phyloP scores from a whole-genome alignment of 2,797 vertebrate genomes.

The Apogon hyalosoma region DNA sequence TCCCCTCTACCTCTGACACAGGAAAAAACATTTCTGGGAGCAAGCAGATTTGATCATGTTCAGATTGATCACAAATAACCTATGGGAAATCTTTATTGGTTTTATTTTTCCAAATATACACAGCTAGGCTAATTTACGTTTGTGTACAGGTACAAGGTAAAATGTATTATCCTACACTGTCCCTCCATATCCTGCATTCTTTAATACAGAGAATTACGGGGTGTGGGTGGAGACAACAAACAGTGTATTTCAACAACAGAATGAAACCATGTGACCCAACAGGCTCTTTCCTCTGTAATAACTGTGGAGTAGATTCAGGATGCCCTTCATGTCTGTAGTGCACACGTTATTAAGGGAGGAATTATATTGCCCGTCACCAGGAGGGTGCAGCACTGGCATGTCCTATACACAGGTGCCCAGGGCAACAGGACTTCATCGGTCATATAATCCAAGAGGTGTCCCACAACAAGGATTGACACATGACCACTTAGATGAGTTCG shows the following conservation, averaged over 20 bases:
- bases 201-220: slow-evolving; percentile 57
- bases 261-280: slow-evolving; percentile 42
- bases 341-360: slow-evolving; percentile 40
- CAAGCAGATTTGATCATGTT: slow-evolving; percentile 33
- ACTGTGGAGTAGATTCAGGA: slow-evolving; percentile 40
- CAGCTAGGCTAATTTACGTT: slow-evolving; percentile 48
- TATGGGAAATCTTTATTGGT: slow-evolving; percentile 51
- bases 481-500: slow-evolving; percentile 44
- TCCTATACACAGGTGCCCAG: slow-evolving; percentile 52
- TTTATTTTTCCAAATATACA: slow-evolving; percentile 52
- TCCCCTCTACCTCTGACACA: slow-evolving; percentile 46
- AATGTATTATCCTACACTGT: slow-evolving; percentile 23
- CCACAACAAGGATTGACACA: slow-evolving; percentile 38
- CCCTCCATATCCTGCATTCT: slow-evolving; percentile 47
- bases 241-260: slow-evolving; percentile 46
- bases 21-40: slow-evolving; percentile 37
- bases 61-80: slow-evolving; percentile 39
- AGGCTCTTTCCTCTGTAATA: slow-evolving; percentile 31
- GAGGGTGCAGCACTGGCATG: slow-evolving; percentile 58
- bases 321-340: slow-evolving; percentile 52
- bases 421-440: slow-evolving; percentile 44
- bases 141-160: slow-evolving; percentile 49
- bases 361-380: slow-evolving; percentile 59
- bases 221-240: slow-evolving; percentile 50
- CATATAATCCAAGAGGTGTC: slow-evolving; percentile 61